Evolutionary conservation across 2,888 invertebrate genomes (phyloP).

Genomic region (Ctena decussata): DNA sequence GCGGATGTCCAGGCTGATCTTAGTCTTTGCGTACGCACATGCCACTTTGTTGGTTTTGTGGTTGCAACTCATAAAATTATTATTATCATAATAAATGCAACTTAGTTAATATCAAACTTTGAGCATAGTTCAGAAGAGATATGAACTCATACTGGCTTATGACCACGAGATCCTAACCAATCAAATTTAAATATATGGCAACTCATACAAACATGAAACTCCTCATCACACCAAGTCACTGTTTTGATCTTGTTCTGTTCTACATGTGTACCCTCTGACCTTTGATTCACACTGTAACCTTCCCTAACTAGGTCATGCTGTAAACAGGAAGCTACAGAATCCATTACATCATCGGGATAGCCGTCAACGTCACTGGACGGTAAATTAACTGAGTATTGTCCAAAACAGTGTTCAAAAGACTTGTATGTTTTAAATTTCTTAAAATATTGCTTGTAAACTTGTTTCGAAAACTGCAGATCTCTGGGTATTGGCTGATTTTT

Average conservation of each 20-base stretch:
- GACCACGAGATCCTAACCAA: constrained; percentile 50
- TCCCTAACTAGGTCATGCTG: constrained; percentile 62
- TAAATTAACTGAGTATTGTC: constrained; percentile 69
- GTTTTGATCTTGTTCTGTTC: constrained; percentile 67
- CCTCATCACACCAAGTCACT: constrained; percentile 71
- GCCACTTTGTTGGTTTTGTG: too few species aligned
- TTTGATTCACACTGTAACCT: constrained; percentile 64
- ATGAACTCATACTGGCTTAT: too few species aligned
- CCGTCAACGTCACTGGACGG: constrained; percentile 68
- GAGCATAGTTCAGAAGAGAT: too few species aligned
- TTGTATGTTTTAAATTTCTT: constrained; percentile 69
- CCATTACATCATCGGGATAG: constrained; percentile 69
- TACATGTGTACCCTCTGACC: constrained; percentile 59
- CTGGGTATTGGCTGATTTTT: constrained; percentile 75
- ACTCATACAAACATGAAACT: constrained; percentile 72
- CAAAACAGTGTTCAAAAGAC: constrained; percentile 71
- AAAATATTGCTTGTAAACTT: constrained; percentile 75
- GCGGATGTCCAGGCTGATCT: too few species aligned
- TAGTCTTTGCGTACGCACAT: too few species aligned
- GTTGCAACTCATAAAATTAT: too few species aligned
- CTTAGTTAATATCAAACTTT: too few species aligned
- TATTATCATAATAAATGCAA: too few species aligned
- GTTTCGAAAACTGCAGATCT: constrained; percentile 75
- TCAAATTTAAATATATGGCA: constrained; percentile 74
- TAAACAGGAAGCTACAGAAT: constrained; percentile 67